Percentiles rank a stretch among this genome's conserved stretches.
These are phyloP conservation scores for Leiothrix lutea DNA, from an alignment of 2,113 vertebrate genomes.

Conservation along the genomic window DNA sequence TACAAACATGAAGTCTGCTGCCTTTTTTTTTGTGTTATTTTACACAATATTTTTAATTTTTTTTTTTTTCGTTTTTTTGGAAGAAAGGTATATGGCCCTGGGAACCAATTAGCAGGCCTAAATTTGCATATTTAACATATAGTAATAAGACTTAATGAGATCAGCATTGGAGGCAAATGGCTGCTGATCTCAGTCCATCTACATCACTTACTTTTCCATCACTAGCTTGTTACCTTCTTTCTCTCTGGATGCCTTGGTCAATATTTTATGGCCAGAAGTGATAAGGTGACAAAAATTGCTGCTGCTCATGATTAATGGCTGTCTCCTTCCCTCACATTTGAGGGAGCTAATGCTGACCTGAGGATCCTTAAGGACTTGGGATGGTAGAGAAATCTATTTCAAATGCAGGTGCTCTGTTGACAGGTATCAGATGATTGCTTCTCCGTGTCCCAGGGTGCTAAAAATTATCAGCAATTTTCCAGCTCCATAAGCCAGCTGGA, in stretches of 20 bases:
- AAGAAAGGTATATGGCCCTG: neutral
- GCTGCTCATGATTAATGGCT: neutral
- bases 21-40: neutral
- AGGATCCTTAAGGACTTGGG: neutral
- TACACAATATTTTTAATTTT: neutral
- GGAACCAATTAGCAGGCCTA: conserved; percentile 57
- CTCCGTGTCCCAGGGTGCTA: neutral
- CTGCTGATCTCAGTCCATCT: neutral
- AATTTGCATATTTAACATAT: conserved; percentile 23
- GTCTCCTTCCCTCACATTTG: neutral
- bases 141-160: neutral
- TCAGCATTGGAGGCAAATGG: neutral
- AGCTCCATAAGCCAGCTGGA: neutral
- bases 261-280: neutral
- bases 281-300: neutral
- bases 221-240: neutral
- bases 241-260: neutral
- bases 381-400: neutral
- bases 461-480: neutral
- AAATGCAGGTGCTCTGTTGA: neutral
- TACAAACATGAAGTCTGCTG: neutral
- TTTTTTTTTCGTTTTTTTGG: neutral
- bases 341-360: neutral
- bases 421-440: neutral
- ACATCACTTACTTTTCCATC: neutral